Percentiles rank a stretch among this genome's conserved stretches.
phyloP scores from a whole-genome alignment of 1,140 invertebrate species.

The Rhyacophila brunnea region DNA sequence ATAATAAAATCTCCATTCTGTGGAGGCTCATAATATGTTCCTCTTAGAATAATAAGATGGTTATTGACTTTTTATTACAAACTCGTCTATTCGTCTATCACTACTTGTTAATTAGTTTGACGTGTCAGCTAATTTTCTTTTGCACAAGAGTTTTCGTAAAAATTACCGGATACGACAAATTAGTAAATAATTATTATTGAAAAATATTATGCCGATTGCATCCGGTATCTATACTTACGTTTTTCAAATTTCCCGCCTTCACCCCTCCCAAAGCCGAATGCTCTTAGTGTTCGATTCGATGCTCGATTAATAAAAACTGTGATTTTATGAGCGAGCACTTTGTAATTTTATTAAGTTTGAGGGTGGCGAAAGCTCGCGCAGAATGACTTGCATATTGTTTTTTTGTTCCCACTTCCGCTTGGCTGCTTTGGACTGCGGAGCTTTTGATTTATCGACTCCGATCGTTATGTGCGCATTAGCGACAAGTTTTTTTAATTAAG shows the following conservation, averaged over 20 bases:
- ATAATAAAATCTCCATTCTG: too few relatives aligned
- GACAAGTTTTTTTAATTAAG: slow-evolving; percentile 36
- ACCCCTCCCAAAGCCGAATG: slow-evolving; percentile 1
- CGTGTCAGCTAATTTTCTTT: too few relatives aligned
- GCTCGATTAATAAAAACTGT: slow-evolving; percentile 37
- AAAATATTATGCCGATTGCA: slow-evolving; percentile 1
- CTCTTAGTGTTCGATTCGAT: slow-evolving; percentile 24
- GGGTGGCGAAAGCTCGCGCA: slow-evolving; percentile 25
- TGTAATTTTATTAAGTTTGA: slow-evolving; percentile 36
- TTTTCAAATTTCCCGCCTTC: background rate
- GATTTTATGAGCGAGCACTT: slow-evolving; percentile 37
- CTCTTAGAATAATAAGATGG: too few relatives aligned
- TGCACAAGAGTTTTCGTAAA: too few relatives aligned
- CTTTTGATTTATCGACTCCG: slow-evolving; percentile 30
- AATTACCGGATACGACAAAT: too few relatives aligned
- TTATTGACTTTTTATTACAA: too few relatives aligned
- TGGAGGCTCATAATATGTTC: too few relatives aligned
- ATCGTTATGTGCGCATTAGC: slow-evolving; percentile 31
- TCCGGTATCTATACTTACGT: background rate
- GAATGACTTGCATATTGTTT: slow-evolving; percentile 36
- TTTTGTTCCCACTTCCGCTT: slow-evolving; percentile 12
- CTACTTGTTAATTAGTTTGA: too few relatives aligned
- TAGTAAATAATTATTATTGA: too few relatives aligned
- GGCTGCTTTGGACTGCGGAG: background rate
- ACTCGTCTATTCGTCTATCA: too few relatives aligned